Conservation (phyloP, 2,888 invertebrate species). For the Oxystoma pomonae region DNA sequence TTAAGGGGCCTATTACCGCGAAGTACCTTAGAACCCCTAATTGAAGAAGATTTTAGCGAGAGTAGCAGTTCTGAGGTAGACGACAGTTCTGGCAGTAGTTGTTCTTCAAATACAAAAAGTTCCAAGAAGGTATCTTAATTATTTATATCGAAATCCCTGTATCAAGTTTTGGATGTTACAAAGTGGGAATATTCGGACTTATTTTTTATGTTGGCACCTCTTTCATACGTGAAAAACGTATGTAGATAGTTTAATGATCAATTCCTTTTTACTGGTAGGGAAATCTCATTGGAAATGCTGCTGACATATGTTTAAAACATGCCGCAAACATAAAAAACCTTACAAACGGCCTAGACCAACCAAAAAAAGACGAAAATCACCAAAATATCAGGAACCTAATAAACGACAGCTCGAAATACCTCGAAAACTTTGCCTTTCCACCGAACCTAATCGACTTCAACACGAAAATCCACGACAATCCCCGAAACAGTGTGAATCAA, state of each 20-base stretch:
- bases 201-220: too few relatives aligned
- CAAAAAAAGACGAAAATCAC: background rate
- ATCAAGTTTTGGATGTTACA: too few relatives aligned
- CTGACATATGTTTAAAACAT: constrained; percentile 51
- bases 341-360: background rate
- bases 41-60: constrained; percentile 78
- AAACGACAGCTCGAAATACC: background rate
- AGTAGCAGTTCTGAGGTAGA: constrained; percentile 48
- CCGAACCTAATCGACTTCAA: background rate
- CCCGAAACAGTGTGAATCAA: background rate
- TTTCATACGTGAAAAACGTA: too few relatives aligned
- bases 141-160: too few relatives aligned
- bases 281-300: constrained; percentile 46
- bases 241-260: background rate
- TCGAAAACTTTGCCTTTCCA: background rate
- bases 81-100: background rate
- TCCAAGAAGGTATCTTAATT: too few relatives aligned
- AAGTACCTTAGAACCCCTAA: constrained; percentile 74
- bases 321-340: constrained; percentile 34
- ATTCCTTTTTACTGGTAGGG: background rate
- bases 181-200: too few relatives aligned
- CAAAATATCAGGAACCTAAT: background rate
- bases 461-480: background rate
- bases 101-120: background rate
- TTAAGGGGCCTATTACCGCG: constrained; percentile 67